Evolutionary conservation across 2,888 invertebrate genomes (phyloP), one percentile per base, ranked within the genome.

Genomic region (Autographa pulchrina): DNA sequence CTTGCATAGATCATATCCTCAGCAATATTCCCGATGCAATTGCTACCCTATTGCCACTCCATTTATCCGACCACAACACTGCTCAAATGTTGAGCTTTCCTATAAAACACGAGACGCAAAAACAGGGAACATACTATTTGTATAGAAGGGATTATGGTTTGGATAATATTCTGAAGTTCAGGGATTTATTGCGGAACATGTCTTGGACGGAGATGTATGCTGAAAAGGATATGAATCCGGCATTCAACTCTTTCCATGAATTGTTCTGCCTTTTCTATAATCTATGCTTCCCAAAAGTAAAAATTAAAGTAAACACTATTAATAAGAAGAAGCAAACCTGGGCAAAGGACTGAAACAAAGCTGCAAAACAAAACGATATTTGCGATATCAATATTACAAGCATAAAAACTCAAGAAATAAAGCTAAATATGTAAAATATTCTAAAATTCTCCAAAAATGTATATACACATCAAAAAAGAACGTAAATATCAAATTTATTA

Each of bases 11-110:
- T 18, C 68, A 68, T 58, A 59, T 63, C 0, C 3, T 68, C 14
- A 71, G 58, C 38, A 67, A 71, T 25, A 68, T 71, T 59, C 1
- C 32, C 4, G 18, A 62, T 3, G 68, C 68, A 8, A 67, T 62
- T 38, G 35, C 58, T 9, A 16, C 67, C 13, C 35, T 67, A 8
- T 16, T 71, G 1, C 61, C 56, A n/a, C 62, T 62, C 0, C 3
- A 41, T 25, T 56, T 70, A 0, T 62, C 66, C 0, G 56, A 70
- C 31, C 69, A 69, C 4, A 43, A 63, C 9, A 68, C 59, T 35
- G 48, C 68, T 35, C 18, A 54, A 58, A 60, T 61, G 59, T 7
- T 64, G 8, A 35, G 32, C 11, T 65, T 48, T 18, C 20, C 35
- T 2, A 14, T 60, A 13, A 38, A 18, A 65, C n/a, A n/a, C n/a